Base-by-base conservation (phyloP, 2,113 vertebrate species). In the Acanthisitta chloris region DNA sequence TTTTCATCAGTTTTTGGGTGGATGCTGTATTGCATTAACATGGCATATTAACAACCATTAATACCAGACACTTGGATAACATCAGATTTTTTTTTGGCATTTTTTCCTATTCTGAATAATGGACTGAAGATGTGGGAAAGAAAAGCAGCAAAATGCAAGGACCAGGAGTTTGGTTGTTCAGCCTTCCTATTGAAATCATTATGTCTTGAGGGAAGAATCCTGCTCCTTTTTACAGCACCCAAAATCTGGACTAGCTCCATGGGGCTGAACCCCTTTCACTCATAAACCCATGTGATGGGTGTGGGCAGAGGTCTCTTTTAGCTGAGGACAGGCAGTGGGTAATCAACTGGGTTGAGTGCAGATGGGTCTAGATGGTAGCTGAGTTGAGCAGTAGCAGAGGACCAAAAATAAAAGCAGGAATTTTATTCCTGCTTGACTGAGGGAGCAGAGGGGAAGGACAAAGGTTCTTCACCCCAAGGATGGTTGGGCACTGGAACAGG, bases 141-240 rank as follows among this genome's bases (percentile, higher is more conserved):
- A 81, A 78, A 92, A 81, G 8, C 4, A 72, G 51, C 1, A 2
- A 80, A 43, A 13, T 17, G 23, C 24, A 73, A 86, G 10, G 21
- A 26, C 21, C 23, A 31, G 46, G 33, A 24, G 1, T 23, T 26
- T 0, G 0, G 13, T 31, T 11, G 9, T 34, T 57, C 67, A 45
- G 6, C 25, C 8, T 66, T 34, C 13, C 9, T 31, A 1, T 8
- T 28, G 64, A 58, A 86, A 51, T 34, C 14, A 46, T 52, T 1
- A 0, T 40, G 4, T 42, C 9, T 42, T 14, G 5, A 6, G 29
- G 36, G 10, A 23, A 36, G 34, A 43, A 48, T 73, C 33, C 21
- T 76, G 34, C 42, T 81, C 20, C 42, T 45, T 33, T 9, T 40
- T 34, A 7, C 25, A 40, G 36, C 14, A 3, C 7, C 17, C 74